Evolutionary conservation across 1,140 invertebrate genomes (phyloP), one percentile per base, ranked within the genome.

Genomic region (Maniola jurtina): DNA sequence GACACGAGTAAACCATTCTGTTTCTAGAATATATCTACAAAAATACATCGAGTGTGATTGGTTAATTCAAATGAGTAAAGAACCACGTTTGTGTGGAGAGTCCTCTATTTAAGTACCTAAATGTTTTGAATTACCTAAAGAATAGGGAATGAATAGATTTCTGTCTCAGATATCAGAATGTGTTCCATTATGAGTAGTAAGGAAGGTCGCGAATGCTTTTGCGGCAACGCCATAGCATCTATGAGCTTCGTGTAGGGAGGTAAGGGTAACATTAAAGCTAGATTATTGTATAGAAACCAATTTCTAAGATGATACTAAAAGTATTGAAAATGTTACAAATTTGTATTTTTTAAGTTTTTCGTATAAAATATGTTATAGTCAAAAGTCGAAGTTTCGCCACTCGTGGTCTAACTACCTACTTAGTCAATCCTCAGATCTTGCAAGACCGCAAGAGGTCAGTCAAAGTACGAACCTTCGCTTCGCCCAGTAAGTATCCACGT

Each of bases 321-420:
- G 84, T 88, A 87, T 88, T 88, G 81, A 75, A 85, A 70, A 69
- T 89, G 84, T 89, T 89, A 89, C 87, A 89, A 89, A 89, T 88
- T 89, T 89, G 87, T 89, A 89, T 89, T 87, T 81, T 75, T 34
- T 15, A 72, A 69, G 72, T 57, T 33, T 61, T 40, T 66, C 50
- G 7, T 35, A 15, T 56, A 14, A 55, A 9, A 42, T 42, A 58
- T 75, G 72, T 25, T 25, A 25, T 25, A 25, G 25, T 25, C 25
- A 25, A 25, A 25, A 25, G 25, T 4, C 25, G 25, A 25, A 25
- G 25, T 25, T 25, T 25, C 25, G 25, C 25, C 25, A 25, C 25
- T 25, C 25, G 25, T 25, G 4, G 25, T 25, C 25, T 4, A 25
- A 25, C 25, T 25, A 25, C 25, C 25, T 25, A 25, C 25, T 25